These are phyloP conservation scores for Craniophora ligustri DNA, from an alignment of 2,888 invertebrate species.

Conservation along the genomic window DNA sequence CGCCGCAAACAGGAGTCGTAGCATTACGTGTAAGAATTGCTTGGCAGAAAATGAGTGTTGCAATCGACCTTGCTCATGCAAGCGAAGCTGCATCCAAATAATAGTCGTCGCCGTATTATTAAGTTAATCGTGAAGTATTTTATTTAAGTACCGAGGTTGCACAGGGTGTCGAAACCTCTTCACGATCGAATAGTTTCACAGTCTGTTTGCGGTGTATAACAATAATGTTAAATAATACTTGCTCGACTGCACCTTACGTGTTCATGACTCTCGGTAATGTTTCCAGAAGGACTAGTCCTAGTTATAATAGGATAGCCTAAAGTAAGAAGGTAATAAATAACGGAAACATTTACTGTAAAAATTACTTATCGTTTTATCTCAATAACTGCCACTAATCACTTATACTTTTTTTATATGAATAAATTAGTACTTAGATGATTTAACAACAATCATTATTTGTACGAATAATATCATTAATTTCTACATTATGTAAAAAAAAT, in stretches of 20 bases:
- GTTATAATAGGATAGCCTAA: no score
- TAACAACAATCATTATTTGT: not conserved
- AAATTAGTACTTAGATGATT: no score
- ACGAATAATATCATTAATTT: not conserved
- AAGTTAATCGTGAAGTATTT: conserved; percentile 4
- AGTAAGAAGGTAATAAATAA: no score
- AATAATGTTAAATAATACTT: conserved; percentile 41
- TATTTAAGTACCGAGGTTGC: conserved; percentile 20
- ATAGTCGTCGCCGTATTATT: conserved; percentile 3
- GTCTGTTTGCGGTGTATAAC: conserved; percentile 35
- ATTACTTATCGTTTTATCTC: no score
- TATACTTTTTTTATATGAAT: no score
- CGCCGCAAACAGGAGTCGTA: no score
- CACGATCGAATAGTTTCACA: conserved; percentile 26
- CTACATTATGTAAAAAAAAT: conserved; percentile 1
- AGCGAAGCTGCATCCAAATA: conserved; percentile 11
- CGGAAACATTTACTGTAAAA: no score
- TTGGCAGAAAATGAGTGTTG: not conserved
- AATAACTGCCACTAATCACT: no score
- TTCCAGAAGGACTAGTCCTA: conserved; percentile 5
- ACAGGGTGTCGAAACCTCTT: conserved; percentile 28
- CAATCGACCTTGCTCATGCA: conserved; percentile 11
- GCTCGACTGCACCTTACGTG: not conserved
- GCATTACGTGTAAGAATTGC: no score
- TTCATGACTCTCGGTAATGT: conserved; percentile 1